Percentiles rank a stretch among this genome's conserved stretches.
These are phyloP conservation scores for Emydura subglobosa DNA, from an alignment of 2,113 vertebrate species.

Conservation along the genomic window DNA sequence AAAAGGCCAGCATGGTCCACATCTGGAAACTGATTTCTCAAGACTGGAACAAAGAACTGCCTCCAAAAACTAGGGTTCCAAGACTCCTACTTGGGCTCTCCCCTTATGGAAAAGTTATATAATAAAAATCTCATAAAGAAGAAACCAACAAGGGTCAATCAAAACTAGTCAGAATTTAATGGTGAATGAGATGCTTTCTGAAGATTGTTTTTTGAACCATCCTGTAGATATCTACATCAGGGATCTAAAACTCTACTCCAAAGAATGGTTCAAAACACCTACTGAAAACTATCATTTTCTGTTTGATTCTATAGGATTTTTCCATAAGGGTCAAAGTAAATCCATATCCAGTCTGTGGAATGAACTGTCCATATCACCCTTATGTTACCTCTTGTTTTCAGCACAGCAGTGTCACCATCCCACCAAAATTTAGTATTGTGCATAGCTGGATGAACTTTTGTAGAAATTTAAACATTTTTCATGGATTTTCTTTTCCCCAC, in stretches of 20 bases:
- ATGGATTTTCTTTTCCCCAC: background rate
- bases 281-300: background rate
- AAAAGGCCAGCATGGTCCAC: slow-evolving; percentile 57
- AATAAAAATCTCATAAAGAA: slow-evolving; percentile 58
- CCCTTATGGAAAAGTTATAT: slow-evolving; percentile 60
- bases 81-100: slow-evolving; percentile 62
- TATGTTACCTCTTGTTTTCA: background rate
- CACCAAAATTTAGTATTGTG: background rate
- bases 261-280: background rate
- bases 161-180: slow-evolving; percentile 49
- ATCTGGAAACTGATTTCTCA: slow-evolving; percentile 76
- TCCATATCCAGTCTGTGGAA: background rate
- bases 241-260: slow-evolving; percentile 12
- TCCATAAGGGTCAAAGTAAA: slow-evolving; percentile 32
- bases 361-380: slow-evolving; percentile 2
- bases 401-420: background rate
- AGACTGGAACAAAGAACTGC: slow-evolving; percentile 68
- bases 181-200: background rate
- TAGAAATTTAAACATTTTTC: background rate
- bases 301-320: slow-evolving; percentile 21
- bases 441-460: background rate
- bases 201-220: background rate
- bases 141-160: background rate
- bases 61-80: slow-evolving; percentile 51
- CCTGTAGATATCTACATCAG: background rate